Evolutionary conservation across 1,140 invertebrate genomes (phyloP).

Genomic region (Drosophila tropicalis): DNA sequence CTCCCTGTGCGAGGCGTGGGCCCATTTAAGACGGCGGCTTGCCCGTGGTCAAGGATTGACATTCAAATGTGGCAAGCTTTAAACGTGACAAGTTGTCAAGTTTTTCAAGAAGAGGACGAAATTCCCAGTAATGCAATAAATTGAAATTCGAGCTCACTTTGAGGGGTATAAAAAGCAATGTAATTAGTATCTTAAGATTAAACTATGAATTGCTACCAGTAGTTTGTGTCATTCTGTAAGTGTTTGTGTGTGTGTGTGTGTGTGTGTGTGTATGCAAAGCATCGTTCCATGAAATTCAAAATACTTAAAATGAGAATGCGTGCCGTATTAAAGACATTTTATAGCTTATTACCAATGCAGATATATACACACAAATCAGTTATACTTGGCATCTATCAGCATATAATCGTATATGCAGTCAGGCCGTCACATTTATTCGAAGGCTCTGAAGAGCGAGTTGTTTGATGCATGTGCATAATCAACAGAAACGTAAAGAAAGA

Average conservation of each 20-base stretch:
- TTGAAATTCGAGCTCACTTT: neutral
- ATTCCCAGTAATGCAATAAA: neutral
- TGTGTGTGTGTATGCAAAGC: conserved; percentile 44
- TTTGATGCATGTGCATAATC: conserved; percentile 79
- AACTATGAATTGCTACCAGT: too few relatives aligned
- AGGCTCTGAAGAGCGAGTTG: conserved; percentile 45
- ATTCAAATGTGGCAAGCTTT: conserved; percentile 4
- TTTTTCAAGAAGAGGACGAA: neutral
- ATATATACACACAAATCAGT: conserved; percentile 78
- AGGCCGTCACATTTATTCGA: conserved; percentile 62
- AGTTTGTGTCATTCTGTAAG: too few relatives aligned
- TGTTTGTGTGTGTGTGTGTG: neutral
- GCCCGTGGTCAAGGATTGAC: conserved; percentile 7
- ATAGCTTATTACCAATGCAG: conserved; percentile 79
- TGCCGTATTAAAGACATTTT: conserved; percentile 75
- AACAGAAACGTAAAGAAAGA: conserved; percentile 47
- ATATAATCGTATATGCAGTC: conserved; percentile 57
- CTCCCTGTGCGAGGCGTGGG: conserved; percentile 7
- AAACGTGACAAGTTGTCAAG: neutral
- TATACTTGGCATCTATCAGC: conserved; percentile 74
- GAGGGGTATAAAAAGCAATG: too few relatives aligned
- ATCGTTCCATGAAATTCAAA: too few relatives aligned
- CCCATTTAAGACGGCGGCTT: neutral
- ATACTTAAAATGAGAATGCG: conserved; percentile 40
- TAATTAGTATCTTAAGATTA: too few relatives aligned